phyloP scores from a whole-genome alignment of 2,797 vertebrate genomes.

The Hyperoplus lanceolatus region DNA sequence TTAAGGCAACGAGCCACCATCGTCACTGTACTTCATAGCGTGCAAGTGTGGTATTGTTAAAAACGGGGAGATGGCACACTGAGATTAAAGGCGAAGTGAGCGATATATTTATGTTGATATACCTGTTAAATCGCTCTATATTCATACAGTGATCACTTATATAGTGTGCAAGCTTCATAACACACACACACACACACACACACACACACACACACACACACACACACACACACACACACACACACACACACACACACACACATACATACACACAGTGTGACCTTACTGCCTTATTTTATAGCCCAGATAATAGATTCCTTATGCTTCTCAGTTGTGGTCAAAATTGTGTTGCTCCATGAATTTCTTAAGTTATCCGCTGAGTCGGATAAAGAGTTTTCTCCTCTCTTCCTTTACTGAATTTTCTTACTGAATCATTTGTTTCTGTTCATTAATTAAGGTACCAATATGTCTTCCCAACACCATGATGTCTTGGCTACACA shows the following conservation, averaged over 20 bases:
- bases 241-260: too few species aligned
- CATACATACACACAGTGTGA: not conserved
- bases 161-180: too few species aligned
- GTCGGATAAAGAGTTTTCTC: too few species aligned
- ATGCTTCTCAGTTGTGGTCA: not conserved
- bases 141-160: too few species aligned
- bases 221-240: not conserved
- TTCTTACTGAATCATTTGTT: not conserved
- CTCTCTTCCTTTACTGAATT: not conserved
- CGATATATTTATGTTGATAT: too few species aligned
- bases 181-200: too few species aligned
- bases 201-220: too few species aligned
- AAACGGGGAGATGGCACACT: not conserved
- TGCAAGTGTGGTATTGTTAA: not conserved
- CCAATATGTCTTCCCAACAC: constrained; percentile 41
- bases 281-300: not conserved
- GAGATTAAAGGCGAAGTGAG: not conserved
- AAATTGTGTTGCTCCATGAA: not conserved
- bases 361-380: not conserved
- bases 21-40: not conserved
- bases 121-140: too few species aligned
- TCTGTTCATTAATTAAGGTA: constrained; percentile 35
- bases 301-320: not conserved
- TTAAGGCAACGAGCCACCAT: not conserved
- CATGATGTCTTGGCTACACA: constrained; percentile 20